Evolutionary conservation across 1,140 invertebrate genomes (phyloP).

Genomic region (Rhynchophorus ferrugineus): DNA sequence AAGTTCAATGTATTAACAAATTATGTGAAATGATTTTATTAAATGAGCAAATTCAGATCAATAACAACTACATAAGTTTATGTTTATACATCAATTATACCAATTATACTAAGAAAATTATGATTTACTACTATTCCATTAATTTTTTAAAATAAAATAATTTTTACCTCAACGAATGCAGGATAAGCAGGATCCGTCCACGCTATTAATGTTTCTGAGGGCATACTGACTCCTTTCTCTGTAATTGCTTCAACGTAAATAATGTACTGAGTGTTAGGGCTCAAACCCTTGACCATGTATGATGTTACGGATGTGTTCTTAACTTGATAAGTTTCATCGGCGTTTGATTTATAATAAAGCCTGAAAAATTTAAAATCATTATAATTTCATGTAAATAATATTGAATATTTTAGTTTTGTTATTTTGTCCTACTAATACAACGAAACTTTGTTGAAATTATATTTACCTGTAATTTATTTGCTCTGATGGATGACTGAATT

Average conservation of each 20-base stretch:
- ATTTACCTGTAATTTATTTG: constrained; percentile 65
- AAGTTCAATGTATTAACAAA: no score
- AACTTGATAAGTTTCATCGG: constrained; percentile 50
- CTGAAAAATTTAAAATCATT: constrained; percentile 39
- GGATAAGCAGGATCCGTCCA: constrained; percentile 82
- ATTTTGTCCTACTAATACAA: constrained; percentile 1
- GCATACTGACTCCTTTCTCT: constrained; percentile 57
- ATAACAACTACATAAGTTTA: no score
- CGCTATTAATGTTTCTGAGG: constrained; percentile 70
- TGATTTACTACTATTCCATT: no score
- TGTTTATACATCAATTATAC: no score
- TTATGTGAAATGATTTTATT: no score
- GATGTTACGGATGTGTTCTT: constrained; percentile 59
- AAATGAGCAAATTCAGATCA: no score
- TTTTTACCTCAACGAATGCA: constrained; percentile 69
- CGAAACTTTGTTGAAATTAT: no score
- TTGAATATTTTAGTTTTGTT: neutral
- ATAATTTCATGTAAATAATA: neutral
- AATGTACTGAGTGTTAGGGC: constrained; percentile 70
- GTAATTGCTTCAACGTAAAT: constrained; percentile 64
- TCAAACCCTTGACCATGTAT: constrained; percentile 58
- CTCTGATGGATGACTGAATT: constrained; percentile 67
- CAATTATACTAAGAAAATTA: no score
- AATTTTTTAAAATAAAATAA: no score
- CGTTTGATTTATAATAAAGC: constrained; percentile 57